These are phyloP conservation scores for Stenodera caucasica DNA, from an alignment of 2,888 invertebrate genomes.

Conservation along the genomic window DNA sequence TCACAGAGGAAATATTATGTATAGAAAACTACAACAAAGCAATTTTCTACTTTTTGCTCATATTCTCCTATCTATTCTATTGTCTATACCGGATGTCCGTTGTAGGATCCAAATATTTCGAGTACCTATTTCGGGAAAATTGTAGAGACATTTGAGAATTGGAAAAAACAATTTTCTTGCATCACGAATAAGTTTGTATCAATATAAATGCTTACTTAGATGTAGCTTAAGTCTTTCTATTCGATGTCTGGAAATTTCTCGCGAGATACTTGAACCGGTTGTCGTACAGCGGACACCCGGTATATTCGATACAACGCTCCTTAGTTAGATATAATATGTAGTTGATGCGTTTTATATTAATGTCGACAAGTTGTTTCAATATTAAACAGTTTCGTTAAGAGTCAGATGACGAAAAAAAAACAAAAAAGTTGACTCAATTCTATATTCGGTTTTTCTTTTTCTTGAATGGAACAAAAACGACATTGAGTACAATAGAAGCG, in stretches of 20 bases:
- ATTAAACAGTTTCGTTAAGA: neutral
- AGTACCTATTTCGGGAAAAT: too few relatives aligned
- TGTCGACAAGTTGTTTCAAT: slow-evolving; percentile 8
- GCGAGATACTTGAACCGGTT: too few relatives aligned
- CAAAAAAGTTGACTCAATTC: neutral
- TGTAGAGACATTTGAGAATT: too few relatives aligned
- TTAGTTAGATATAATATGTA: neutral
- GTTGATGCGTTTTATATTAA: neutral
- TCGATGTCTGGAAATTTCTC: too few relatives aligned
- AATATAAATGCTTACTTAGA: too few relatives aligned
- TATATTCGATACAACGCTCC: neutral
- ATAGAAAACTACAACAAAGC: slow-evolving; percentile 13
- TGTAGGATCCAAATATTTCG: too few relatives aligned
- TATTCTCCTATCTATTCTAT: neutral
- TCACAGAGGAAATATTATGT: slow-evolving; percentile 7
- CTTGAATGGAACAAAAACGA: neutral
- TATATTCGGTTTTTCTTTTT: neutral
- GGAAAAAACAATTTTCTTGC: too few relatives aligned
- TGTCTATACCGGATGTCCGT: too few relatives aligned
- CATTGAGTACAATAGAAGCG: neutral
- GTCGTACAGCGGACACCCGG: too few relatives aligned
- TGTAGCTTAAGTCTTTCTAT: too few relatives aligned
- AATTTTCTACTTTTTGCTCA: slow-evolving; percentile 5
- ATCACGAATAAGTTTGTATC: too few relatives aligned
- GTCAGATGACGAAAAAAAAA: neutral